Evolutionary conservation across 2,888 invertebrate species (phyloP).

Genomic region (Cataglyphis rosenhaueri): DNA sequence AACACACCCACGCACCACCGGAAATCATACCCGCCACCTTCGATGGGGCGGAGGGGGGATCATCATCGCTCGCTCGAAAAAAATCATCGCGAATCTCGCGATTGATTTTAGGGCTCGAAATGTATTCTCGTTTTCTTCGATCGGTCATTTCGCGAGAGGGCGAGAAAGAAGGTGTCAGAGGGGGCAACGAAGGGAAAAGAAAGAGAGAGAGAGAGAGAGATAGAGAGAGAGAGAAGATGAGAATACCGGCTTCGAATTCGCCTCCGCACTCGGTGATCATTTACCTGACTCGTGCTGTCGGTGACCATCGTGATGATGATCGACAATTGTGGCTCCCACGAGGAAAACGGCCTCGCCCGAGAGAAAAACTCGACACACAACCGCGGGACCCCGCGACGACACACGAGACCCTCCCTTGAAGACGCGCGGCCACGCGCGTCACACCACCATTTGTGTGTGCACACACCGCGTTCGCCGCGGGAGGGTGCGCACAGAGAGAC

Average conservation of each 20-base stretch:
- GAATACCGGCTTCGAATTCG: conserved; percentile 61
- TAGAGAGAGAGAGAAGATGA: background rate
- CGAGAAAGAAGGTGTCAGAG: background rate
- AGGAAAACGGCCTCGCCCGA: too few species aligned
- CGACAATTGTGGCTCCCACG: conserved; percentile 18
- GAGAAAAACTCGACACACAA: too few species aligned
- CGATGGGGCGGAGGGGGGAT: too few species aligned
- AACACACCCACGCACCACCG: background rate
- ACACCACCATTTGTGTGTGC: too few species aligned
- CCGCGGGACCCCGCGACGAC: too few species aligned
- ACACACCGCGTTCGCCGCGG: too few species aligned
- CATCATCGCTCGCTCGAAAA: background rate
- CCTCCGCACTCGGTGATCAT: conserved; percentile 24
- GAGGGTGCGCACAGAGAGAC: too few species aligned
- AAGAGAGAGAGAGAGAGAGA: background rate
- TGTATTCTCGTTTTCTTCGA: conserved; percentile 50
- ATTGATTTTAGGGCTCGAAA: background rate
- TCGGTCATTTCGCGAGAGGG: conserved; percentile 25
- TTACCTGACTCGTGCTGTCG: conserved; percentile 83
- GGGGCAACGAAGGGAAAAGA: background rate
- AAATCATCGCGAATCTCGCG: background rate
- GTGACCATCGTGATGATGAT: conserved; percentile 80
- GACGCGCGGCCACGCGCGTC: too few species aligned
- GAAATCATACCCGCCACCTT: background rate
- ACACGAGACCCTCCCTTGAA: too few species aligned